Percentiles rank a stretch among this genome's conserved stretches.
Evolutionary conservation across 2,888 invertebrate species (phyloP).

Genomic region (Acrobasis suavella): DNA sequence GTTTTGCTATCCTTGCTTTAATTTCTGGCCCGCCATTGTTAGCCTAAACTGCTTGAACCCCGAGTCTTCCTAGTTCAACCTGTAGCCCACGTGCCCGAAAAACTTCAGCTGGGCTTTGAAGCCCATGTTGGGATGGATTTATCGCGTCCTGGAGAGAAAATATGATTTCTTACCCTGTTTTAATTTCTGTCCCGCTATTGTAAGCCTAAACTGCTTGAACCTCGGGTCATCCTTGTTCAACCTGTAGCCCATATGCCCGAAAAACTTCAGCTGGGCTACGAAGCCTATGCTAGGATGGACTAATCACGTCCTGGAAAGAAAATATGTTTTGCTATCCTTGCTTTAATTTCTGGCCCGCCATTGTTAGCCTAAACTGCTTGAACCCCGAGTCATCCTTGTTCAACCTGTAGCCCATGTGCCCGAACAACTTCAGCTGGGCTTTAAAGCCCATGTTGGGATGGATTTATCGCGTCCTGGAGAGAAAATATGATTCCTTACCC

Average conservation of each 20-base stretch:
- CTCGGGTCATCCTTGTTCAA: slow-evolving; percentile 87
- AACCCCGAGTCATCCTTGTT: slow-evolving; percentile 87
- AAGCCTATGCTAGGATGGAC: slow-evolving; percentile 92
- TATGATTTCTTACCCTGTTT: slow-evolving; percentile 79
- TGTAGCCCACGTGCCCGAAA: slow-evolving; percentile 90
- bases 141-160: background rate
- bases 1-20: slow-evolving; percentile 84
- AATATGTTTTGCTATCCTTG: slow-evolving; percentile 76
- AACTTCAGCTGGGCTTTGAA: slow-evolving; percentile 90
- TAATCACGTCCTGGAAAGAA: slow-evolving; percentile 74
- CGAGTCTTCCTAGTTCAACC: slow-evolving; percentile 85
- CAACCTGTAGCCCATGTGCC: slow-evolving; percentile 88
- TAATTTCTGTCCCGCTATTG: slow-evolving; percentile 90
- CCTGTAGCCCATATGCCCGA: slow-evolving; percentile 88
- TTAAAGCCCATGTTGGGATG: no score
- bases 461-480: no score
- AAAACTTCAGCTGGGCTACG: slow-evolving; percentile 89
- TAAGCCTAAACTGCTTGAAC: slow-evolving; percentile 89
- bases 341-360: slow-evolving; percentile 91
- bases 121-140: slow-evolving; percentile 89
- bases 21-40: slow-evolving; percentile 90
- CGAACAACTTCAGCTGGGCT: slow-evolving; percentile 89
- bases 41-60: slow-evolving; percentile 90
- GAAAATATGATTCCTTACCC: no score
- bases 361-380: slow-evolving; percentile 88